Percentiles rank a stretch among this genome's conserved stretches.
phyloP scores from a whole-genome alignment of 2,113 vertebrate genomes.

The Axis porcinus region DNA sequence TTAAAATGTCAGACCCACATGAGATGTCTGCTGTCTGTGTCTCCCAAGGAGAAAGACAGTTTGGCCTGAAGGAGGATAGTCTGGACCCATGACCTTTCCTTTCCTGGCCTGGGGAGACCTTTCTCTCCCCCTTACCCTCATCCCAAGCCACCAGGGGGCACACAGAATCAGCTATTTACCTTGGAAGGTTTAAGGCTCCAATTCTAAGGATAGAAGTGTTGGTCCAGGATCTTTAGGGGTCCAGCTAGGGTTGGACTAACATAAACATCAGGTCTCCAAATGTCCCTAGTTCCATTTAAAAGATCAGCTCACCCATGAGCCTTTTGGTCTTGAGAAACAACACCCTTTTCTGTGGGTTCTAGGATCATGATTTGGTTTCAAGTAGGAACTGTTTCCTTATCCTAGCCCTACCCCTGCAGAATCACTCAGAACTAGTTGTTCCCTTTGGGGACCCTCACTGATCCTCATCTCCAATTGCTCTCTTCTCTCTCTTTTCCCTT shows the following conservation, averaged over 20 bases:
- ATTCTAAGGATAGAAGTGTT: background rate
- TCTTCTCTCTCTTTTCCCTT: background rate
- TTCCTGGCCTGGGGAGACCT: background rate
- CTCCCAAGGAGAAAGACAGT: background rate
- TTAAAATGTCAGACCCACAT: background rate
- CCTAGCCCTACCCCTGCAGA: background rate
- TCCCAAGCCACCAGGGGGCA: background rate
- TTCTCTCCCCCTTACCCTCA: background rate
- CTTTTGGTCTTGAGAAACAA: background rate
- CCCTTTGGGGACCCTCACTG: background rate
- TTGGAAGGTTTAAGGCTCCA: background rate
- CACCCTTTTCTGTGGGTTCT: background rate
- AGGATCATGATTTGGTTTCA: background rate
- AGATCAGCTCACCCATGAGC: background rate
- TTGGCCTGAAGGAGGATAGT: background rate
- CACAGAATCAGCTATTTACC: conserved; percentile 2
- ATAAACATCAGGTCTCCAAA: background rate
- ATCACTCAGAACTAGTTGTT: background rate
- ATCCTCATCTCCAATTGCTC: background rate
- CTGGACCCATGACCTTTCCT: background rate
- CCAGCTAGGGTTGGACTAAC: background rate
- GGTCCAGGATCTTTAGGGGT: background rate
- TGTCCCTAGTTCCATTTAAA: background rate
- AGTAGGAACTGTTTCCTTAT: background rate
- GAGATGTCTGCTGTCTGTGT: background rate